phyloP scores from a whole-genome alignment of 2,888 invertebrate genomes.

The Apotomis betuletana region DNA sequence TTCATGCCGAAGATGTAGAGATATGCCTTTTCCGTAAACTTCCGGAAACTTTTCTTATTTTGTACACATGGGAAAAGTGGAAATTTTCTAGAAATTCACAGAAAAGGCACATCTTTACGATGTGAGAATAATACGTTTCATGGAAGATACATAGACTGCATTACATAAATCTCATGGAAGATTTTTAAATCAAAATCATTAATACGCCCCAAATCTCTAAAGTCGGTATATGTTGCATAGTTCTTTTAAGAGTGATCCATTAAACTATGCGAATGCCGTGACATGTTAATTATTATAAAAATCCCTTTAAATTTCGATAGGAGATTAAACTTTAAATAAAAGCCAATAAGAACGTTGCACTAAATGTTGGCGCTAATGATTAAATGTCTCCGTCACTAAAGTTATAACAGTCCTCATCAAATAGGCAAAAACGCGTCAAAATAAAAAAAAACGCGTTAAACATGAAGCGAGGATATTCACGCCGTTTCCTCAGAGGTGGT shows the following conservation, averaged over 20 bases:
- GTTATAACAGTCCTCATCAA: slow-evolving; percentile 62
- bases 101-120: too few relatives aligned
- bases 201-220: not conserved
- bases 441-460: slow-evolving; percentile 72
- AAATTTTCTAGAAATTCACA: too few relatives aligned
- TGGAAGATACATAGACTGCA: not conserved
- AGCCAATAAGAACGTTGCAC: not conserved
- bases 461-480: slow-evolving; percentile 77
- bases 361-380: slow-evolving; percentile 45
- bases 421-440: slow-evolving; percentile 48
- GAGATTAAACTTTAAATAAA: not conserved
- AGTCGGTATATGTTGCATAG: not conserved
- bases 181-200: not conserved
- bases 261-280: not conserved
- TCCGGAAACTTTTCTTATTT: too few relatives aligned
- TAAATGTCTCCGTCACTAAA: slow-evolving; percentile 58
- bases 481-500: slow-evolving; percentile 62
- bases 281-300: slow-evolving; percentile 19
- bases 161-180: not conserved
- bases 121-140: too few relatives aligned
- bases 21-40: too few relatives aligned
- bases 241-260: not conserved
- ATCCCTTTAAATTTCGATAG: not conserved
- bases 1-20: too few relatives aligned
- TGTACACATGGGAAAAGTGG: too few relatives aligned